Evolutionary conservation across 2,797 vertebrate genomes (phyloP).

Genomic region (Pipistrellus nathusii): DNA sequence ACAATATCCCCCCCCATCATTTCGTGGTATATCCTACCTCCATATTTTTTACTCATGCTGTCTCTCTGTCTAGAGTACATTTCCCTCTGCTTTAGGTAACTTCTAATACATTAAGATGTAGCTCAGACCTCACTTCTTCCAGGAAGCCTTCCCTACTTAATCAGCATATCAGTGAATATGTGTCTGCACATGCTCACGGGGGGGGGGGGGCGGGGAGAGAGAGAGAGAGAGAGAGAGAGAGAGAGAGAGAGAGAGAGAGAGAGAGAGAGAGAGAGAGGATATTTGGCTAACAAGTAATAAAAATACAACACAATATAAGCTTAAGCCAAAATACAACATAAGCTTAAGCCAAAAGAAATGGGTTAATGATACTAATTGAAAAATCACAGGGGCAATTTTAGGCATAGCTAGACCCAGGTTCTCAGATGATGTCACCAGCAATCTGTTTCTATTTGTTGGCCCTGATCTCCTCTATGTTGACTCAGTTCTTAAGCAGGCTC

Average conservation of each 20-base stretch:
- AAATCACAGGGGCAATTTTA: conserved; percentile 30
- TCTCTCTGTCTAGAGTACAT: background rate
- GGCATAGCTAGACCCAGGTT: conserved; percentile 31
- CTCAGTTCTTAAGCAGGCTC: conserved; percentile 31
- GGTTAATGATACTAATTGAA: conserved; percentile 6
- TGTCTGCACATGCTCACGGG: background rate
- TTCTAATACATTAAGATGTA: conserved; percentile 24
- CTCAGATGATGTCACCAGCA: conserved; percentile 41
- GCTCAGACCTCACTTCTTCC: conserved; percentile 4
- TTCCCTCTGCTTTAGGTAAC: conserved; percentile 61
- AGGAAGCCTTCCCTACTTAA: conserved; percentile 43
- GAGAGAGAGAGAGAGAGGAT: background rate
- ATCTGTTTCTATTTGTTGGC: conserved; percentile 47
- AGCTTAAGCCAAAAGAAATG: background rate
- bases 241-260: background rate
- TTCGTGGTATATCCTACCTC: background rate
- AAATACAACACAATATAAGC: conserved; percentile 44
- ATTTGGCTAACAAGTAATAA: background rate
- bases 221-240: background rate
- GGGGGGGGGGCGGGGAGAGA: background rate
- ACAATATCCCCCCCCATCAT: background rate
- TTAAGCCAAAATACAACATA: conserved; percentile 37
- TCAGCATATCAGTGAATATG: background rate
- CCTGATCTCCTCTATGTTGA: conserved; percentile 14
- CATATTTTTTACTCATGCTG: background rate